phyloP scores from a whole-genome alignment of 2,113 vertebrate species.

The Crocuta crocuta region DNA sequence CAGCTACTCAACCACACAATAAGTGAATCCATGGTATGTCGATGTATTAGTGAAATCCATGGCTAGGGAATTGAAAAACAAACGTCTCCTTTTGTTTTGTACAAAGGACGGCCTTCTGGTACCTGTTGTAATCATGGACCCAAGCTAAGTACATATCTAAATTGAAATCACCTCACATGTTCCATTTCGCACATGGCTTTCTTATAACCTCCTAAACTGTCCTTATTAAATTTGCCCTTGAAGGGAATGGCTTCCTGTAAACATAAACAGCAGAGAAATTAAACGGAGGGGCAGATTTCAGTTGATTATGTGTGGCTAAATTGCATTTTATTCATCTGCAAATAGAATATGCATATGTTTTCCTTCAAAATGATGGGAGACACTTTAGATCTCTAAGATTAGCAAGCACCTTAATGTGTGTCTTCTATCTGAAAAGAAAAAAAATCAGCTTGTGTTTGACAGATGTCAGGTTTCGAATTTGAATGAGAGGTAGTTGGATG shows the following conservation, averaged over 20 bases:
- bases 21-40: background rate
- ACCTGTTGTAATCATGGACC: background rate
- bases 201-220: background rate
- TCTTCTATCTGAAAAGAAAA: background rate
- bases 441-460: background rate
- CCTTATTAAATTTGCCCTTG: conserved; percentile 69
- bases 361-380: background rate
- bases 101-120: background rate
- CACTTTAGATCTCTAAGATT: conserved; percentile 14
- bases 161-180: conserved; percentile 28
- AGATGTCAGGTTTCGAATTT: background rate
- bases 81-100: background rate
- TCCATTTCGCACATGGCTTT: conserved; percentile 17
- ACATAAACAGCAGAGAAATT: background rate
- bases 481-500: background rate
- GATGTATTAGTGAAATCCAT: background rate
- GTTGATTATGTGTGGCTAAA: conserved; percentile 50
- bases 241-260: conserved; percentile 56
- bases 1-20: background rate
- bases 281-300: background rate
- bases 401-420: background rate
- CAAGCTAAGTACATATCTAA: background rate
- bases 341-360: conserved; percentile 27
- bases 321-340: conserved; percentile 47
- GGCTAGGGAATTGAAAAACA: background rate